Conservation (phyloP, 2,113 vertebrate species). For the Galemys pyrenaicus region DNA sequence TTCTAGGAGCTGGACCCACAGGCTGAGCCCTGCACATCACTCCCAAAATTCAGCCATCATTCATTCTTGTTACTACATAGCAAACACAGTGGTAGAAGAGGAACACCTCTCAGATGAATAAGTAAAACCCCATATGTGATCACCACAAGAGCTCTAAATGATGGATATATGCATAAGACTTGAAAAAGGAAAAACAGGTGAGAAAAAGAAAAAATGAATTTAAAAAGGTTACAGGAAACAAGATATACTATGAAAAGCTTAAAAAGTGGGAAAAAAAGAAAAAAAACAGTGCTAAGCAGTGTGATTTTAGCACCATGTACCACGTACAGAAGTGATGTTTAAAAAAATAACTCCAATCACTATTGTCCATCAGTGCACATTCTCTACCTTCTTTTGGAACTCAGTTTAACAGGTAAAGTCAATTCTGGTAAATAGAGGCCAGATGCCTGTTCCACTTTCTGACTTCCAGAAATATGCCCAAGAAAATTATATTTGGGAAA, state of each 20-base stretch:
- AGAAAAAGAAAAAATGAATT: not conserved
- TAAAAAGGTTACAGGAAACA: not conserved
- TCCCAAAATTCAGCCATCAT: not conserved
- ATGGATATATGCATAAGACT: not conserved
- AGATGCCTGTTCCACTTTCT: not conserved
- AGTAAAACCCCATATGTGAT: constrained; percentile 5
- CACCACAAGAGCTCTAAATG: not conserved
- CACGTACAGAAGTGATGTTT: constrained; percentile 18
- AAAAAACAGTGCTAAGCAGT: constrained; percentile 4
- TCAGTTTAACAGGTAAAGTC: not conserved
- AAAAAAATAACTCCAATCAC: not conserved
- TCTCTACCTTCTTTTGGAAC: not conserved
- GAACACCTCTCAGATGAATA: not conserved
- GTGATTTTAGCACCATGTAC: constrained; percentile 27
- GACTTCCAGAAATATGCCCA: not conserved
- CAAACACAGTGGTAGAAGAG: not conserved
- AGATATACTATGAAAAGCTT: not conserved
- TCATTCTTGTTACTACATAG: not conserved
- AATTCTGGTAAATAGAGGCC: not conserved
- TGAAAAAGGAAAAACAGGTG: not conserved
- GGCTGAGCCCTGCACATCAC: not conserved
- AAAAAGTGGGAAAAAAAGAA: not conserved
- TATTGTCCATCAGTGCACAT: not conserved
- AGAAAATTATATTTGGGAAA: not conserved
- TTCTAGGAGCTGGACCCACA: not conserved